phyloP scores from a whole-genome alignment of 2,113 vertebrate genomes.

The Equus przewalskii region DNA sequence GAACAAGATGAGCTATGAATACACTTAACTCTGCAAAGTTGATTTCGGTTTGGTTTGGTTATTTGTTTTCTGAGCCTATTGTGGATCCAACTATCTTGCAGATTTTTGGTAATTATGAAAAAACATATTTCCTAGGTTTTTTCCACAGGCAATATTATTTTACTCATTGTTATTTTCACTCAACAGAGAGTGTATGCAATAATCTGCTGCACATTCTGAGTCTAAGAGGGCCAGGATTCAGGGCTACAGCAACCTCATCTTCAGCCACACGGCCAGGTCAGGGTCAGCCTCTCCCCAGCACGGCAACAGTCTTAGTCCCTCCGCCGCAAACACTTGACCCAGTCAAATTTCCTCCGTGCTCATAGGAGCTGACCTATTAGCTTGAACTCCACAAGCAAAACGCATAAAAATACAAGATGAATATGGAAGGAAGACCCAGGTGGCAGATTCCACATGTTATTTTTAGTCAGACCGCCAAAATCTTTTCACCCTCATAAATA shows the following conservation, averaged over 20 bases:
- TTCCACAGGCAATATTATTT: neutral
- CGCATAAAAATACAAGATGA: conserved; percentile 54
- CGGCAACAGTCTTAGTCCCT: neutral
- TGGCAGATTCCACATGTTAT: conserved; percentile 63
- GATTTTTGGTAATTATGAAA: conserved; percentile 34
- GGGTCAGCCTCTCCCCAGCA: neutral
- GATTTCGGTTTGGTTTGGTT: conserved; percentile 30
- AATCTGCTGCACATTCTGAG: neutral
- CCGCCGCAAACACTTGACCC: neutral
- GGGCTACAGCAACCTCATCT: neutral
- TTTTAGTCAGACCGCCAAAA: conserved; percentile 75
- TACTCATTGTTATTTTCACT: neutral
- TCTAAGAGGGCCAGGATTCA: neutral
- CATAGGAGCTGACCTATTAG: conserved; percentile 38
- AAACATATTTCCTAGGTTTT: neutral
- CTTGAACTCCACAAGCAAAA: conserved; percentile 55
- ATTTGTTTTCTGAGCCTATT: conserved; percentile 22
- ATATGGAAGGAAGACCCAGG: conserved; percentile 65
- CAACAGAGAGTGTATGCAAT: neutral
- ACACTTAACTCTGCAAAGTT: neutral
- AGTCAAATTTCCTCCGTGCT: neutral
- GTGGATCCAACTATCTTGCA: neutral
- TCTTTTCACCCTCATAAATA: conserved; percentile 75
- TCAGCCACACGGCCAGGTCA: rapidly evolving
- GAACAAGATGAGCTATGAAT: conserved; percentile 46